phyloP scores from a whole-genome alignment of 2,888 invertebrate species.

The Lamellibrachia columna region DNA sequence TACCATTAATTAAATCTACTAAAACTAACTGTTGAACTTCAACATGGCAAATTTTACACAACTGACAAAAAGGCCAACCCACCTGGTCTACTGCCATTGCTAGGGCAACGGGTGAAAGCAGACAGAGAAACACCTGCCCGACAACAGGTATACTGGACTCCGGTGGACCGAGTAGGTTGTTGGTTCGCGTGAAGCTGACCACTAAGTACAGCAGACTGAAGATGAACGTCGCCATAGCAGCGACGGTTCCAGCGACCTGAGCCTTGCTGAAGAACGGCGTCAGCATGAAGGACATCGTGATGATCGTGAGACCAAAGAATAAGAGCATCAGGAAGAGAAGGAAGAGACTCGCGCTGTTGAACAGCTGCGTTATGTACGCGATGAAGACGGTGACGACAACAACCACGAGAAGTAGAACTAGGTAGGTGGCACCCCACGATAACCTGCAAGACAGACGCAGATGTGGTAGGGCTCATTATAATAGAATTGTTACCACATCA shows the following conservation, averaged over 20 bases:
- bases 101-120: slow-evolving; percentile 84
- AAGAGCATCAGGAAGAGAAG: slow-evolving; percentile 82
- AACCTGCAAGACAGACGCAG: slow-evolving; percentile 71
- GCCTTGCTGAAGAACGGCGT: slow-evolving; percentile 86
- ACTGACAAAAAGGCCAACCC: slow-evolving; percentile 39
- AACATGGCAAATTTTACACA: background rate
- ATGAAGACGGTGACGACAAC: slow-evolving; percentile 70
- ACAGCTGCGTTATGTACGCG: slow-evolving; percentile 74
- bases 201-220: slow-evolving; percentile 83
- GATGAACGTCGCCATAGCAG: slow-evolving; percentile 81
- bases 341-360: slow-evolving; percentile 81
- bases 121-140: slow-evolving; percentile 80
- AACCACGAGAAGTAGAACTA: slow-evolving; percentile 76
- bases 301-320: slow-evolving; percentile 82
- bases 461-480: background rate
- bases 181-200: slow-evolving; percentile 78
- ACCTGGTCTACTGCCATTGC: slow-evolving; percentile 88
- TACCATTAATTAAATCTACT: background rate
- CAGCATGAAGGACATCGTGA: slow-evolving; percentile 84
- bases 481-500: too few species aligned
- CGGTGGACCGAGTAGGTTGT: slow-evolving; percentile 31
- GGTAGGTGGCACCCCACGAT: slow-evolving; percentile 85
- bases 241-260: slow-evolving; percentile 76
- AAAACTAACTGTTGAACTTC: background rate
- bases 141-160: slow-evolving; percentile 68